Evolutionary conservation across 2,113 vertebrate species (phyloP), one percentile per base, ranked within the genome.

Genomic region (Elanoides forficatus): DNA sequence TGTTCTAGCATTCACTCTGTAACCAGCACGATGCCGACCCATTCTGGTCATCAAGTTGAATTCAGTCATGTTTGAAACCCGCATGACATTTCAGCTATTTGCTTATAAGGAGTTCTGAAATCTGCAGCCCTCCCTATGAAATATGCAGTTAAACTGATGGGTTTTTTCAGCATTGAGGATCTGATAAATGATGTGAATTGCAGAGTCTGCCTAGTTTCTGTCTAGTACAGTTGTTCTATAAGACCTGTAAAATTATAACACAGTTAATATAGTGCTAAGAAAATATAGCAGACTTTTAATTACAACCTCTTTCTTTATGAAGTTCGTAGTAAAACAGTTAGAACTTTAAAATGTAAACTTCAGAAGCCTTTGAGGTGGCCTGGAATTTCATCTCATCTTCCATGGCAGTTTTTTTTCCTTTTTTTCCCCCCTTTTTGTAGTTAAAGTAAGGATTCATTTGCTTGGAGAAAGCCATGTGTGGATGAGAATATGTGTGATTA

Each of bases 31-130:
- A 55, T 75, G 74, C 62, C 2, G 6, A 43, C 79, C 42, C 1
- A 0, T 68, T 65, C 76, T 67, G 50, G n/a, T 78, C 84, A 88
- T 86, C 59, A 76, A 52, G 43, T 32, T 65, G 52, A 87, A 71
- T 87, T 93, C 74, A 30, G 15, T 94, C 47, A 2, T 65, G 23
- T 85, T 72, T 85, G 85, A 75, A 95, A 82, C 38, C 29, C 53
- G 36, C 34, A 19, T 38, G 79, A 58, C 12, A n/a, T 68, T 68
- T 90, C 50, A 65, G n/a, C 53, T 2, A 1, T 36, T 80, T 88
- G 34, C 66, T 75, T 76, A 50, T 71, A 63, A 78, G 50, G 60
- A 70, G 14, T 30, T 81, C 25, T 74, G 62, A 90, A 73, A 80
- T 50, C 58, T 87, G 43, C 48, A 82, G 58, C 26, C 26, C 15